Conservation (phyloP, 2,888 invertebrate species). For the Acanthosepion esculentum region DNA sequence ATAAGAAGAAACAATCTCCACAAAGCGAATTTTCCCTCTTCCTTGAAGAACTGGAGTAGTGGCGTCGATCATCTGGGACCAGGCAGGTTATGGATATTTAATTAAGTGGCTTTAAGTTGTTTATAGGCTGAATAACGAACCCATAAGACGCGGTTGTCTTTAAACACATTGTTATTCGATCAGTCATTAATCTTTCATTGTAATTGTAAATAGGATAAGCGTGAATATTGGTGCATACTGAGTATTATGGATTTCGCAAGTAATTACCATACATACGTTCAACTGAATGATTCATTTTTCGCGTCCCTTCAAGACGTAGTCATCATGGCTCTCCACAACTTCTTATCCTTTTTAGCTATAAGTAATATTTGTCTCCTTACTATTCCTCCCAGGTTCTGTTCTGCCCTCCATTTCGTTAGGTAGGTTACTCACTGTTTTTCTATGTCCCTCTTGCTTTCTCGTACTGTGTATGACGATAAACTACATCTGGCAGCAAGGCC, state of each 20-base stretch:
- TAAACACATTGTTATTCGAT: background rate
- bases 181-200: background rate
- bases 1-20: background rate
- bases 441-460: too few species aligned
- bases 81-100: background rate
- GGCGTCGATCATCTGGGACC: background rate
- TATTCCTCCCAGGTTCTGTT: too few species aligned
- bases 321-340: too few species aligned
- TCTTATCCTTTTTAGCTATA: too few species aligned
- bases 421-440: too few species aligned
- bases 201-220: background rate
- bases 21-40: background rate
- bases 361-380: too few species aligned
- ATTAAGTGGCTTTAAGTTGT: background rate
- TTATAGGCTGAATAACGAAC: background rate
- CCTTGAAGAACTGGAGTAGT: background rate
- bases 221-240: background rate
- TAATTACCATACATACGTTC: background rate
- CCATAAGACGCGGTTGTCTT: background rate
- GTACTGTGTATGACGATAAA: too few species aligned
- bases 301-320: too few species aligned
- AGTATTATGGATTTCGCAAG: background rate
- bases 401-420: too few species aligned
- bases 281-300: background rate
- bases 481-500: too few species aligned